Percentiles rank a stretch among this genome's conserved stretches.
These are phyloP conservation scores for Leptopilina clavipes DNA, from an alignment of 1,140 invertebrate species.

Conservation along the genomic window DNA sequence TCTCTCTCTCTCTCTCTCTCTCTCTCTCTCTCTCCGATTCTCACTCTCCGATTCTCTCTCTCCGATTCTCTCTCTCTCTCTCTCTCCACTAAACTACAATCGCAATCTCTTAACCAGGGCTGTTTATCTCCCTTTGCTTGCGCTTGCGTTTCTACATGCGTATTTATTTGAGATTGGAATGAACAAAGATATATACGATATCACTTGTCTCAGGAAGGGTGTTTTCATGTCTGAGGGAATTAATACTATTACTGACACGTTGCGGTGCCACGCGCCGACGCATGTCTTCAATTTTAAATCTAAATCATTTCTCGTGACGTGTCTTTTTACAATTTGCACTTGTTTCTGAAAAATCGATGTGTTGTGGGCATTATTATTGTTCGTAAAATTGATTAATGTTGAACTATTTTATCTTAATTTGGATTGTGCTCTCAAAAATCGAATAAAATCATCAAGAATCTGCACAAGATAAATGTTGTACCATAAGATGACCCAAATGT, in stretches of 20 bases:
- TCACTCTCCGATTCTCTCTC: not conserved
- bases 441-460: too few species aligned
- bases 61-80: conserved; percentile 38
- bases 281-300: conserved; percentile 15
- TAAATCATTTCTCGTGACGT: conserved; percentile 42
- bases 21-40: conserved; percentile 40
- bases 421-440: too few species aligned
- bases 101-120: conserved; percentile 61
- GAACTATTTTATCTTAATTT: too few species aligned
- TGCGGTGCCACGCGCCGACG: conserved; percentile 54
- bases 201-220: conserved; percentile 18
- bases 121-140: conserved; percentile 37
- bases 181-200: conserved; percentile 23
- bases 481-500: too few species aligned
- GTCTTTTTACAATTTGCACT: conserved; percentile 1
- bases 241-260: conserved; percentile 55
- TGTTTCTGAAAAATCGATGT: not conserved
- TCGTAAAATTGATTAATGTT: too few species aligned
- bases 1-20: conserved; percentile 12
- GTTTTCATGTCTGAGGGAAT: conserved; percentile 38
- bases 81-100: conserved; percentile 45
- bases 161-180: conserved; percentile 36
- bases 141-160: conserved; percentile 14
- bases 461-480: too few species aligned
- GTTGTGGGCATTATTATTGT: too few species aligned